Evolutionary conservation across 1,140 invertebrate genomes (phyloP).

Genomic region (Ceratina australensis): DNA sequence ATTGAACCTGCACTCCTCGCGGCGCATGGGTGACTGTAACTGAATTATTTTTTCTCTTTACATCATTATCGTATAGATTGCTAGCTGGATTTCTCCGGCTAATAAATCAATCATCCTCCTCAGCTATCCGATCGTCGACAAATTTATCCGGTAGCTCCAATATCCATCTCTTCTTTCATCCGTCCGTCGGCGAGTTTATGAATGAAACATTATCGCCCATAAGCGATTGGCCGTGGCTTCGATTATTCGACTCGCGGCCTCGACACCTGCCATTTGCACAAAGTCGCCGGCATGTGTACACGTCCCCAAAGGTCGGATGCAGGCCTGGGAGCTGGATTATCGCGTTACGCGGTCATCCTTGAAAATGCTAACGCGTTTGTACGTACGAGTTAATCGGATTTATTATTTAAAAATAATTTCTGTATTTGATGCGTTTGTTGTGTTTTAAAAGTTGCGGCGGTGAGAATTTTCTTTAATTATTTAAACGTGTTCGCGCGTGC

Average conservation of each 20-base stretch:
- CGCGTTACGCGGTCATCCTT: constrained; percentile 19
- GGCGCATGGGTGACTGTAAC: too few relatives aligned
- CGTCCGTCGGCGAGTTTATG: not conserved
- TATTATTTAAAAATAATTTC: too few relatives aligned
- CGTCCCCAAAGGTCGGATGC: constrained; percentile 9
- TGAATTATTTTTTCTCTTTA: not conserved
- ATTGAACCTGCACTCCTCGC: too few relatives aligned
- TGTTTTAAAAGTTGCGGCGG: too few relatives aligned
- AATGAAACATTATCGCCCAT: constrained; percentile 6
- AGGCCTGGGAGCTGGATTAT: constrained; percentile 14
- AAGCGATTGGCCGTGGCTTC: not conserved
- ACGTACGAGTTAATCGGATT: too few relatives aligned
- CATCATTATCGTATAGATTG: not conserved
- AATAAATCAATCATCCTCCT: constrained; percentile 23
- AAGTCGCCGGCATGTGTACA: not conserved
- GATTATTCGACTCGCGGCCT: not conserved
- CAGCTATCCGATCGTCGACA: not conserved
- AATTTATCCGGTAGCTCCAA: not conserved
- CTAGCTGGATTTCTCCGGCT: not conserved
- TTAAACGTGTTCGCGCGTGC: too few relatives aligned
- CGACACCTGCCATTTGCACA: constrained; percentile 14
- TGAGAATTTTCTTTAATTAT: too few relatives aligned
- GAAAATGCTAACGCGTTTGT: not conserved
- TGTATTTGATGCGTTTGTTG: too few relatives aligned
- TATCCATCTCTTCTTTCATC: not conserved